Percentiles rank a stretch among this genome's conserved stretches.
Evolutionary conservation across 2,113 vertebrate species (phyloP).

Genomic region (Hystrix cristata): DNA sequence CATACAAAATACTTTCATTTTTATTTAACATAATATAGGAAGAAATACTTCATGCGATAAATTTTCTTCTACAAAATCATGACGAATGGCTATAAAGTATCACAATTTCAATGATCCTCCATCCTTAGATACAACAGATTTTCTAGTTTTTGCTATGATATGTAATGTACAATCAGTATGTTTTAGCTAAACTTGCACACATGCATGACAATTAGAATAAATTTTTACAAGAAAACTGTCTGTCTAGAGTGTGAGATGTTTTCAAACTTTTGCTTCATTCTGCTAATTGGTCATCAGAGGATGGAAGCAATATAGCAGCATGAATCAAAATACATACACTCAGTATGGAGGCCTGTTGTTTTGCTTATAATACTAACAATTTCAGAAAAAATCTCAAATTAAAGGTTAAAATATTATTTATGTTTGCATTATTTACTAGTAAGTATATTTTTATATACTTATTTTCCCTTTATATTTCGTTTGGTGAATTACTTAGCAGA

Average conservation of each 20-base stretch:
- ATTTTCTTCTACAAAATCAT: neutral
- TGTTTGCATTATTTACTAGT: neutral
- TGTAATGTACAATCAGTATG: neutral
- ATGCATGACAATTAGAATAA: neutral
- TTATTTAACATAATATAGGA: neutral
- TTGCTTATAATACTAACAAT: neutral
- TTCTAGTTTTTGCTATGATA: neutral
- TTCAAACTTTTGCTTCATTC: conserved; percentile 16
- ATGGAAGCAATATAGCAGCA: neutral
- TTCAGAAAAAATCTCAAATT: neutral
- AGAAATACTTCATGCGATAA: neutral
- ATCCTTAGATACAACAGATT: neutral
- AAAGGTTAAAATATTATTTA: conserved; percentile 38
- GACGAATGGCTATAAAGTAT: neutral
- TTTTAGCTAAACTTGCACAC: neutral
- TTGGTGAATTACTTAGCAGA: neutral
- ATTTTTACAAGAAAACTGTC: conserved; percentile 32
- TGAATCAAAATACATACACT: neutral
- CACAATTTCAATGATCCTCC: neutral
- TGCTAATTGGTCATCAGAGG: neutral
- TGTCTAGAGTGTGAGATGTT: neutral
- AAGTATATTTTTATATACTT: conserved; percentile 10
- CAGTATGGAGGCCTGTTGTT: neutral
- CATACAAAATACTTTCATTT: neutral
- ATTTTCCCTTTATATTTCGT: neutral